Percentiles rank a stretch among this genome's conserved stretches.
phyloP scores from a whole-genome alignment of 2,113 vertebrate species.

The Corythaeola cristata region DNA sequence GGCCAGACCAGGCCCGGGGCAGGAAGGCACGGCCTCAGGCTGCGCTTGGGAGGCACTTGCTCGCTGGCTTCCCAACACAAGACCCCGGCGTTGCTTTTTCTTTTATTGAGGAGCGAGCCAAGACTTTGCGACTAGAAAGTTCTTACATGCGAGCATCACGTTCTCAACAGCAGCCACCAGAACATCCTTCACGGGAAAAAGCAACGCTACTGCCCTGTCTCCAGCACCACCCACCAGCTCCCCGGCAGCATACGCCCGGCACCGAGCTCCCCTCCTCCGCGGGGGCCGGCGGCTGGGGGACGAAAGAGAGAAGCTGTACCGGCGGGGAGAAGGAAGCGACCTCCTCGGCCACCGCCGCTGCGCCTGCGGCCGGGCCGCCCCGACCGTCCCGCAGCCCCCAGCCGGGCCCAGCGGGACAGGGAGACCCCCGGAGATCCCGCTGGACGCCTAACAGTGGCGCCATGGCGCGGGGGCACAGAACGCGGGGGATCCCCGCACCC shows the following conservation, averaged over 20 bases:
- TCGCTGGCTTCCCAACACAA: fast-evolving
- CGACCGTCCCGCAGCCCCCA: background rate
- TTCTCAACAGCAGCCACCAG: background rate
- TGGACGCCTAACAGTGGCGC: fast-evolving
- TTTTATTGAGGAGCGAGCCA: background rate
- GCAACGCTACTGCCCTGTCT: fast-evolving
- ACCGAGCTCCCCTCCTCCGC: background rate
- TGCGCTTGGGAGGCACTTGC: fast-evolving
- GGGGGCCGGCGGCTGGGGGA: background rate
- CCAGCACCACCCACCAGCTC: background rate
- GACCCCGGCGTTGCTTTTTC: background rate
- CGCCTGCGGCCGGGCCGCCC: background rate
- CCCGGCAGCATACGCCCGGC: background rate
- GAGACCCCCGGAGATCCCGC: fast-evolving
- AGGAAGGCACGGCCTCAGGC: background rate
- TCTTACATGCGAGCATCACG: fast-evolving
- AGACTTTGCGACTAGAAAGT: background rate
- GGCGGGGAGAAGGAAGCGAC: background rate
- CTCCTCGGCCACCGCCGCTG: background rate
- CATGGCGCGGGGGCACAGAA: fast-evolving
- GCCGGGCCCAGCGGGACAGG: fast-evolving
- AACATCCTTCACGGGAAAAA: background rate
- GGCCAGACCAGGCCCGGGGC: background rate
- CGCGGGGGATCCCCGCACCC: fast-evolving
- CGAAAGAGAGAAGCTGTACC: background rate